Conservation (phyloP, 2,888 invertebrate genomes). For the Drosophila formosana region DNA sequence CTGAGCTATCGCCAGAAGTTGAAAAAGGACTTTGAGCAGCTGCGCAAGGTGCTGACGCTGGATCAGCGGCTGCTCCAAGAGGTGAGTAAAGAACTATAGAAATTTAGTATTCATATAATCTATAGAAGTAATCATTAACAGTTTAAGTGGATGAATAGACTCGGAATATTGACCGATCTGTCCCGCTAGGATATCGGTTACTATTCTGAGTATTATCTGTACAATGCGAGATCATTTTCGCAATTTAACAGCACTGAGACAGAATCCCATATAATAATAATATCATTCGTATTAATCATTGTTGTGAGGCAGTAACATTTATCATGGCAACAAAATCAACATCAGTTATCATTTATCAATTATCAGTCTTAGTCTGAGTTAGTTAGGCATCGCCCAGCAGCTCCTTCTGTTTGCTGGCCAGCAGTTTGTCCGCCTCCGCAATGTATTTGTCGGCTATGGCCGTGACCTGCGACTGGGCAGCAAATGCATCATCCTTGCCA, state of each 20-base stretch:
- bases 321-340: slow-evolving; percentile 8
- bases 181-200: no score
- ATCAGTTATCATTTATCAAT: background rate
- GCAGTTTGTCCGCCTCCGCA: slow-evolving; percentile 88
- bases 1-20: slow-evolving; percentile 77
- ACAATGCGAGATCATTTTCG: no score
- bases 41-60: slow-evolving; percentile 69
- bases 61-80: slow-evolving; percentile 67
- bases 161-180: no score
- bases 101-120: no score
- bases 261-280: no score
- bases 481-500: slow-evolving; percentile 89
- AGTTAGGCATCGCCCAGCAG: slow-evolving; percentile 86
- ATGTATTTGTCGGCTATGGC: slow-evolving; percentile 90
- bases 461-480: slow-evolving; percentile 89
- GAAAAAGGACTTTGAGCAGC: slow-evolving; percentile 77
- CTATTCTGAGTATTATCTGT: no score
- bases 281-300: background rate
- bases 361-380: slow-evolving; percentile 46
- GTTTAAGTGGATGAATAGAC: no score
- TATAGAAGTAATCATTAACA: no score
- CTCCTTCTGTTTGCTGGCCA: slow-evolving; percentile 91
- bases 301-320: slow-evolving; percentile 24
- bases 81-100: slow-evolving; percentile 48
- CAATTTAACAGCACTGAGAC: no score